Evolutionary conservation across 2,113 vertebrate genomes (phyloP).

Genomic region (Engraulis encrasicolus): DNA sequence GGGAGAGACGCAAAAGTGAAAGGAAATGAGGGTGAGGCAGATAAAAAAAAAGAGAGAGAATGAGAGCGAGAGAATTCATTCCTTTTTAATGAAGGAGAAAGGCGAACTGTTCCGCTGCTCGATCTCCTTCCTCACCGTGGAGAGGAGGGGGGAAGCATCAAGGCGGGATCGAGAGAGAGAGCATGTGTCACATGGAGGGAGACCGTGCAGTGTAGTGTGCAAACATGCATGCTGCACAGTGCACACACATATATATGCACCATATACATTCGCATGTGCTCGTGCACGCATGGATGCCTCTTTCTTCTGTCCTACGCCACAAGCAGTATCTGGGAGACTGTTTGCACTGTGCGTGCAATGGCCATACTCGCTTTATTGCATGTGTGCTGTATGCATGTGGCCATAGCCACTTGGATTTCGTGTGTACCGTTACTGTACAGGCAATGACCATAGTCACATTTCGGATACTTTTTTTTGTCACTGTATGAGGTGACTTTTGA

Average conservation of each 20-base stretch:
- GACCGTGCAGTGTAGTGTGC: too few species aligned
- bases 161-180: too few species aligned
- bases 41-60: not conserved
- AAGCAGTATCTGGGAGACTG: not conserved
- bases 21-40: not conserved
- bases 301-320: not conserved
- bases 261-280: not conserved
- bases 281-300: not conserved
- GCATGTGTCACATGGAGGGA: too few species aligned
- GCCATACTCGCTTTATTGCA: too few species aligned
- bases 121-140: not conserved
- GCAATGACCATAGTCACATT: too few species aligned
- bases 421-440: too few species aligned
- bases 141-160: not conserved
- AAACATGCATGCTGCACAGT: too few species aligned
- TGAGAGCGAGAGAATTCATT: not conserved
- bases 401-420: not conserved
- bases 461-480: too few species aligned
- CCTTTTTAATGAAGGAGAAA: slow-evolving; percentile 1
- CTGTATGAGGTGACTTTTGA: too few species aligned
- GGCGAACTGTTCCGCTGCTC: not conserved
- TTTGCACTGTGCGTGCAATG: too few species aligned
- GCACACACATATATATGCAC: not conserved
- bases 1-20: not conserved
- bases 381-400: not conserved